These are phyloP conservation scores for Silvanus unidentatus DNA, from an alignment of 2,888 invertebrate genomes.

Conservation along the genomic window DNA sequence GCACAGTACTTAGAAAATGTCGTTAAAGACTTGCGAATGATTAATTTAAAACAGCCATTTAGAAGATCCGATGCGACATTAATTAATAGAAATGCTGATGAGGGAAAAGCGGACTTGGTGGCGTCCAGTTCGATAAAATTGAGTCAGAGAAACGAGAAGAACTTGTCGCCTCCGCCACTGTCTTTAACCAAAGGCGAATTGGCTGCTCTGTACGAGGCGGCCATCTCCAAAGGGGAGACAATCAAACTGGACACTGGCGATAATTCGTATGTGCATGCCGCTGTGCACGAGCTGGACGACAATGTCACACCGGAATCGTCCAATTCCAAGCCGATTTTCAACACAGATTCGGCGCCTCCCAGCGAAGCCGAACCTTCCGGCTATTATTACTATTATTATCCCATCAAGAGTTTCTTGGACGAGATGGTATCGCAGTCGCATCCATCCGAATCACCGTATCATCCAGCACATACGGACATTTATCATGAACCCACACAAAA, in stretches of 20 bases:
- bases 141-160: neutral
- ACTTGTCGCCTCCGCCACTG: constrained; percentile 25
- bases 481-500: constrained; percentile 19
- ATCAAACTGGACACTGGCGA: constrained; percentile 36
- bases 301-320: constrained; percentile 1
- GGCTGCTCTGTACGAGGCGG: constrained; percentile 47
- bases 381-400: constrained; percentile 53
- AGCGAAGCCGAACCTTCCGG: constrained; percentile 29
- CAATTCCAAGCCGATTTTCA: neutral
- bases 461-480: constrained; percentile 9
- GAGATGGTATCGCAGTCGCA: constrained; percentile 35
- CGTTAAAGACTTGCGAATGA: constrained; percentile 33
- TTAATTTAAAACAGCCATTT: constrained; percentile 29
- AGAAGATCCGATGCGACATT: constrained; percentile 23
- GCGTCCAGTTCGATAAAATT: neutral
- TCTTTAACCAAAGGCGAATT: constrained; percentile 43
- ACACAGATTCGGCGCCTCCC: neutral
- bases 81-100: constrained; percentile 12
- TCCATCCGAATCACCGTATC: neutral
- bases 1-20: constrained; percentile 37
- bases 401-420: constrained; percentile 48
- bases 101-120: constrained; percentile 12
- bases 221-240: constrained; percentile 41
- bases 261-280: constrained; percentile 33
- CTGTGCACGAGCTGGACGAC: constrained; percentile 40